Evolutionary conservation across 2,888 invertebrate species (phyloP).

Genomic region (Alloplasta piceator): DNA sequence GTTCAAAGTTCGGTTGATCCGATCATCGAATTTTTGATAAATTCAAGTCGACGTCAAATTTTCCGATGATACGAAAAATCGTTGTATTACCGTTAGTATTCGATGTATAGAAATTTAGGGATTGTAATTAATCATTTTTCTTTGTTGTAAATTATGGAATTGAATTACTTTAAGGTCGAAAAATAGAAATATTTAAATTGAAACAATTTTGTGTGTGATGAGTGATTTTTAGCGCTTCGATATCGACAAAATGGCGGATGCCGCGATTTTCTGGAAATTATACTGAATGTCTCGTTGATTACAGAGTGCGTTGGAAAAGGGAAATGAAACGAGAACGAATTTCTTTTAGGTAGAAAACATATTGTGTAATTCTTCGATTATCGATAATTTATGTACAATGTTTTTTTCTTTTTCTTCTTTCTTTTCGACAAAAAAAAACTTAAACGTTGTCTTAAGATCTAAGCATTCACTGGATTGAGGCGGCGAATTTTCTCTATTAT

Average conservation of each 20-base stretch:
- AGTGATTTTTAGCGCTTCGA: no score
- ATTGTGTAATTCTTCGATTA: slow-evolving; percentile 61
- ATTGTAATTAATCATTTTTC: slow-evolving; percentile 15
- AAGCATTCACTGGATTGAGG: slow-evolving; percentile 50
- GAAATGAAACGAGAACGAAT: slow-evolving; percentile 11
- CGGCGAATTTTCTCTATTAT: slow-evolving; percentile 36
- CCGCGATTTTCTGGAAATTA: no score
- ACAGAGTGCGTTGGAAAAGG: not conserved
- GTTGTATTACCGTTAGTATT: slow-evolving; percentile 9
- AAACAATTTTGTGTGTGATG: no score
- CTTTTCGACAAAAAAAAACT: slow-evolving; percentile 40
- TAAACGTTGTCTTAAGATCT: slow-evolving; percentile 53
- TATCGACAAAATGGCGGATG: no score
- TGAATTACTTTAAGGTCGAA: no score
- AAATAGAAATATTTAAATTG: no score
- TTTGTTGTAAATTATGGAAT: no score
- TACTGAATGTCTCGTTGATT: no score
- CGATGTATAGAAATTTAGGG: slow-evolving; percentile 26
- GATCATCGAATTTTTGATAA: slow-evolving; percentile 26
- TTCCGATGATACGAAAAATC: slow-evolving; percentile 43
- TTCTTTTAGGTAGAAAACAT: slow-evolving; percentile 62
- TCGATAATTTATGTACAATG: slow-evolving; percentile 63
- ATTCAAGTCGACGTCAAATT: slow-evolving; percentile 12
- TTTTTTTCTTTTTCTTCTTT: slow-evolving; percentile 29
- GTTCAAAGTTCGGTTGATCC: slow-evolving; percentile 50